Evolutionary conservation across 1,140 invertebrate species (phyloP), one percentile per base, ranked within the genome.

Genomic region (Subanguina moxae): DNA sequence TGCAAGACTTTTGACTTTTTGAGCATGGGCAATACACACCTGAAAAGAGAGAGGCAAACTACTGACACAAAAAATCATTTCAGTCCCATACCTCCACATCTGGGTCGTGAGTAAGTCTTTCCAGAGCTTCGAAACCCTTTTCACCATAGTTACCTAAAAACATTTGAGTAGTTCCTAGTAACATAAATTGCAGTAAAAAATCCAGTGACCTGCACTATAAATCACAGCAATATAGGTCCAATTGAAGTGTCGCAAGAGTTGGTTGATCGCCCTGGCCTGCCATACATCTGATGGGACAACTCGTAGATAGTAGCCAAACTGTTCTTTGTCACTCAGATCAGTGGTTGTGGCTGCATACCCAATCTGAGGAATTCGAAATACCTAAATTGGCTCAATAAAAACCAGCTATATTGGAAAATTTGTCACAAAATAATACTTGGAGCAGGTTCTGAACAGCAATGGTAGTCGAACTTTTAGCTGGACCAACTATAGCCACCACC

Each of bases 221-320:
- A 91, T 87, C n/a, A 88, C 88, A 17, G 89, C 89, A 3, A 92
- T 88, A 78, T 91, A 92, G 1, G 89, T 90, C 90, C 90, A 92
- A 82, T 90, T 90, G 82, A 89, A 88, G 64, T 86, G 83, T 68
- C 85, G 82, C 8, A 92, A 87, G 42, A 91, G 83, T 80, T 90
- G 89, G 48, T 89, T 85, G 75, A 91, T 87, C 25, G 89, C 88
- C 76, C 88, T 87, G 1, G 90, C 90, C 84, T 92, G 90, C 83
- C 89, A 89, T 70, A 87, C 87, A 84, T 92, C 90, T 0, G 89
- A 89, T 15, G 90, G 90, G 7, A 91, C 90, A 1, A 91, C 90
- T 19, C 90, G 85, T 68, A 91, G 83, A 84, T 91, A 92, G 74
- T 89, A 90, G 64, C 88, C 87, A 83, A 89, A 91, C 71, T 89